Conservation (phyloP, 2,888 invertebrate genomes). For the Eupsilia transversa region DNA sequence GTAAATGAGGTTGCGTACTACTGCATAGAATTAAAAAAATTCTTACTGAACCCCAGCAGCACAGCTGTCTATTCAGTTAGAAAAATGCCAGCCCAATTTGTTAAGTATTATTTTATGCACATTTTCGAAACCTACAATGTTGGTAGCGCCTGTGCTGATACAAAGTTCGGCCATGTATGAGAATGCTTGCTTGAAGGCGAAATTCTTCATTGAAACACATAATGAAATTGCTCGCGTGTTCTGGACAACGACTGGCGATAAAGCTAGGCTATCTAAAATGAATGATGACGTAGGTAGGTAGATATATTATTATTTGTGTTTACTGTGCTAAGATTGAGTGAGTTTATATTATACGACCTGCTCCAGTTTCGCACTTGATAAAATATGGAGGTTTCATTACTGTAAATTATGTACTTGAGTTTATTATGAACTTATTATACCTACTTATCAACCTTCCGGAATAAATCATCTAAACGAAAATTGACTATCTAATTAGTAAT, state of each 20-base stretch:
- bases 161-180: slow-evolving; percentile 28
- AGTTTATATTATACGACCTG: not conserved
- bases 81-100: too few relatives aligned
- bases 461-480: too few relatives aligned
- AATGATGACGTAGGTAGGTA: slow-evolving; percentile 7
- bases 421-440: too few relatives aligned
- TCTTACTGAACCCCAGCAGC: too few relatives aligned
- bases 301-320: not conserved
- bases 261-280: slow-evolving; percentile 58
- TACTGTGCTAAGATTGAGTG: not conserved
- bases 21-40: too few relatives aligned
- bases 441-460: too few relatives aligned
- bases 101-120: not conserved
- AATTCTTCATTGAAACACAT: slow-evolving; percentile 41
- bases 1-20: too few relatives aligned
- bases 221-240: slow-evolving; percentile 45
- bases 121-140: slow-evolving; percentile 11
- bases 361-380: too few relatives aligned
- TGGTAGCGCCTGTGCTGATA: not conserved
- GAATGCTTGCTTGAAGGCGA: slow-evolving; percentile 31
- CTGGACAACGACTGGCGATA: slow-evolving; percentile 25
- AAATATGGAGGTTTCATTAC: too few relatives aligned
- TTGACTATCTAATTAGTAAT: too few relatives aligned
- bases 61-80: too few relatives aligned
- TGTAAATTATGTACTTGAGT: too few relatives aligned